Percentiles rank a stretch among this genome's conserved stretches.
phyloP scores from a whole-genome alignment of 2,888 invertebrate genomes.

The Cantharis rustica region DNA sequence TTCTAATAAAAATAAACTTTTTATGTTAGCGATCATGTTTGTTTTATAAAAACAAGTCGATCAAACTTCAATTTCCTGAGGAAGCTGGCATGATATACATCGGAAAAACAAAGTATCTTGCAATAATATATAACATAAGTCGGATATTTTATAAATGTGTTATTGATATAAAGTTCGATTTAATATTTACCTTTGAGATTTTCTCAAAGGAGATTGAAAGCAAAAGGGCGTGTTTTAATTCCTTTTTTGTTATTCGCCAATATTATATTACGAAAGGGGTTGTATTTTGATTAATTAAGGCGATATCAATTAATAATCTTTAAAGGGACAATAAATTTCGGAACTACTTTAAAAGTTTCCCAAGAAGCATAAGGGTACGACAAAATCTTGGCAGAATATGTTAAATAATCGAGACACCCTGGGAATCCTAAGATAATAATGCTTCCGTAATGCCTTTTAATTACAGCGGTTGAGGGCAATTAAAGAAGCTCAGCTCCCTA shows the following conservation, averaged over 20 bases:
- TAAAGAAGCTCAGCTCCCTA: constrained; percentile 45
- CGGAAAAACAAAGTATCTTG: not conserved
- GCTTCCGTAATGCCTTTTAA: constrained; percentile 43
- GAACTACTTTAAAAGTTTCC: not conserved
- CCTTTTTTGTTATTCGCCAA: not conserved
- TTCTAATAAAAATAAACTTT: not conserved
- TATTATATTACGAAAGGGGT: not conserved
- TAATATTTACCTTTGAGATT: constrained; percentile 1
- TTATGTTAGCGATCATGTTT: not conserved
- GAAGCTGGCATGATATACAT: constrained; percentile 1
- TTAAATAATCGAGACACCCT: constrained; percentile 19
- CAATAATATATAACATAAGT: not conserved
- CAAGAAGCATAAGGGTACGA: constrained; percentile 8
- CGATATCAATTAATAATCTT: constrained; percentile 1
- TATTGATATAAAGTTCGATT: constrained; percentile 1
- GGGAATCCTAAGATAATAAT: constrained; percentile 33
- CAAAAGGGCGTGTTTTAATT: not conserved
- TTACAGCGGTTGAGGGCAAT: constrained; percentile 49
- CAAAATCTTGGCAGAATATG: constrained; percentile 18
- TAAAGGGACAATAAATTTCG: not conserved
- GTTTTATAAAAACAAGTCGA: not conserved
- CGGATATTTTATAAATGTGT: constrained; percentile 2
- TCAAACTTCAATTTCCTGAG: constrained; percentile 2
- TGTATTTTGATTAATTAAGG: not conserved
- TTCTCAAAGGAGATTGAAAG: not conserved